Evolutionary conservation across 2,888 invertebrate species (phyloP), one percentile per base, ranked within the genome.

Genomic region (Horisme vitalbata): DNA sequence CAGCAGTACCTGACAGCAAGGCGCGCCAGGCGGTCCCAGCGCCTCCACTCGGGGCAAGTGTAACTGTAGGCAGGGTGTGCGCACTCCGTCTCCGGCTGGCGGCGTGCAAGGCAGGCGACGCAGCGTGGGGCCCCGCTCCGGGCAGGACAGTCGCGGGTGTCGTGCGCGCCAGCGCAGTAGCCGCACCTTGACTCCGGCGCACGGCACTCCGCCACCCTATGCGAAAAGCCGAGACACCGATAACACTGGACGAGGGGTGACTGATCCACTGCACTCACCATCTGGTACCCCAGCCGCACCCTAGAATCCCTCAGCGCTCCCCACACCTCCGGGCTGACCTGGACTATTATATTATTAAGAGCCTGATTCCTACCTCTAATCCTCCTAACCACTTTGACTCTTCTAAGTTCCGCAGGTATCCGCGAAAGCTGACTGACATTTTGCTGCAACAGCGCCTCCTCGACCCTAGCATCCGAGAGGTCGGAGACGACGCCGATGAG

Each of bases 171-270:
- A 3, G 15, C 15, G 5, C 15, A 15, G 15, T 15, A 15, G 5
- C 39, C 39, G 7, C 39, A 39, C 4, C 9, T 21, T 0, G 10
- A 5, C 11, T 32, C 15, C 2, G 1, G 2, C 2, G 10, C 8
- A 8, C 11, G 10, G 8, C 39, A 39, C 0, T 39, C 39, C 3
- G 21, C 8, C 2, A 32, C 39, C 0, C 15, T n/a, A 10, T 41
- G 32, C 6, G 26, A 23, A 12, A 39, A 39, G 1, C 27, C 33
- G 1, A 33, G 12, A 9, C 41, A 41, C 12, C 26, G 2, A 13
- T 15, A 39, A 12, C 39, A 31, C 13, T 38, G 31, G 0, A 24
- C 1, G 1, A 38, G 13, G 0, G 39, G 39, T 0, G 39, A 39
- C 10, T 39, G 39, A 11, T 39, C 39, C 8, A 28, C 20, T 2